These are phyloP conservation scores for Sebastes itinus DNA, from an alignment of 2,797 vertebrate genomes.

Conservation along the genomic window DNA sequence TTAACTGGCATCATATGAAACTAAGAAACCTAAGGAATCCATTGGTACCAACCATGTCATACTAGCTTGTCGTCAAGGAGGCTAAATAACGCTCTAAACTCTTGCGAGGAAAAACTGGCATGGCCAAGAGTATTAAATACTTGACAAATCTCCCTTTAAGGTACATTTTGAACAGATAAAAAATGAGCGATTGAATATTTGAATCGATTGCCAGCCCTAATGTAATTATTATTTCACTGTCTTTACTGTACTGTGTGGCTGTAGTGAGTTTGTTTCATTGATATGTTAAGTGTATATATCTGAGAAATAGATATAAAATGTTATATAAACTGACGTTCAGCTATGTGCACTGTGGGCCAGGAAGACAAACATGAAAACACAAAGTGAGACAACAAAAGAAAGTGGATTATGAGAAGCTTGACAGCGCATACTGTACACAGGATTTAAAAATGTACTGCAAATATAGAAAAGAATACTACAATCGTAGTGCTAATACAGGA, in stretches of 20 bases:
- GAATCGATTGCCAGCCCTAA: no score
- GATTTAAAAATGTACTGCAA: not conserved
- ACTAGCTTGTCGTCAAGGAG: no score
- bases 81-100: no score
- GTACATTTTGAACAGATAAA: no score
- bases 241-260: not conserved
- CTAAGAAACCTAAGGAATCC: no score
- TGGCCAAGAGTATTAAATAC: no score
- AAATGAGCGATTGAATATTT: no score
- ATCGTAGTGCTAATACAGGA: not conserved
- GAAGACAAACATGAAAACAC: not conserved
- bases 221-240: no score
- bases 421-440: not conserved
- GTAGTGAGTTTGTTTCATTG: not conserved
- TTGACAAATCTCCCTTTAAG: no score
- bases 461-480: not conserved
- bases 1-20: no score
- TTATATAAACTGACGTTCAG: not conserved
- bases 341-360: not conserved
- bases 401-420: not conserved
- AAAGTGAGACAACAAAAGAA: not conserved
- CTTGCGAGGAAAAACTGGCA: no score
- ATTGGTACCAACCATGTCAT: no score
- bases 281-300: not conserved
- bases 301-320: not conserved